Percentiles rank a stretch among this genome's conserved stretches.
phyloP scores from a whole-genome alignment of 2,113 vertebrate genomes.

The Pelodiscus sinensis region DNA sequence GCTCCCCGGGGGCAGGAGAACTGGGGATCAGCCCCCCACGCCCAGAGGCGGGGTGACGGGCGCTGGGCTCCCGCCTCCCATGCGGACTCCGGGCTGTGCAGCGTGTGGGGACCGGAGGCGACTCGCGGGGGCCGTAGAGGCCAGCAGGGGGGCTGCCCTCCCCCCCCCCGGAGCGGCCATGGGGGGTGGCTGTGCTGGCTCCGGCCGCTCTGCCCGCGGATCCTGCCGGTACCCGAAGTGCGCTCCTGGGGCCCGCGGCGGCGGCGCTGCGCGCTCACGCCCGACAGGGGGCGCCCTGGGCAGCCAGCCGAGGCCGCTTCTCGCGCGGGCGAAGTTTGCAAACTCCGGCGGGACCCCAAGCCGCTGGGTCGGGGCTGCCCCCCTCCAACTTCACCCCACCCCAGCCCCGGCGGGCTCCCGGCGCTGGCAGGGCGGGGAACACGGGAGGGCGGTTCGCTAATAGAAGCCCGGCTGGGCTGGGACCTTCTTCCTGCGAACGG shows the following conservation, averaged over 20 bases:
- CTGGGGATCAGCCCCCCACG: neutral
- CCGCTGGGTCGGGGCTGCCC: neutral
- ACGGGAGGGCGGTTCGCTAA: no score
- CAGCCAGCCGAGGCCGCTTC: neutral
- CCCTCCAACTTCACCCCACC: no score
- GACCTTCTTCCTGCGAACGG: neutral
- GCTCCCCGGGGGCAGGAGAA: neutral
- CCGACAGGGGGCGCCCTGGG: neutral
- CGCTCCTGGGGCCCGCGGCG: neutral
- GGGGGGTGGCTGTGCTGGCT: no score
- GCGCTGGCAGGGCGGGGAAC: no score
- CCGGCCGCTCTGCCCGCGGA: no score
- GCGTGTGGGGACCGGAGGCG: neutral
- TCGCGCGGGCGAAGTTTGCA: neutral
- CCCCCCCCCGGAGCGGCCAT: no score
- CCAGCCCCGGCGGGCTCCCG: neutral
- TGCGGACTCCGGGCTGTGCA: neutral
- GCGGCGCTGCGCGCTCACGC: neutral
- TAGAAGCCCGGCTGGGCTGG: no score
- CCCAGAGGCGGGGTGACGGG: neutral
- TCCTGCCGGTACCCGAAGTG: neutral
- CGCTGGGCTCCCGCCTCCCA: no score
- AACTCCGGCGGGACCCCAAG: neutral
- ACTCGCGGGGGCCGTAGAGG: neutral
- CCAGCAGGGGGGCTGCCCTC: no score